A percentile compares a stretch with the other conserved stretches of the same genome.
Evolutionary conservation across 2,888 invertebrate species (phyloP).

Genomic region (Sarcophaga carnaria): DNA sequence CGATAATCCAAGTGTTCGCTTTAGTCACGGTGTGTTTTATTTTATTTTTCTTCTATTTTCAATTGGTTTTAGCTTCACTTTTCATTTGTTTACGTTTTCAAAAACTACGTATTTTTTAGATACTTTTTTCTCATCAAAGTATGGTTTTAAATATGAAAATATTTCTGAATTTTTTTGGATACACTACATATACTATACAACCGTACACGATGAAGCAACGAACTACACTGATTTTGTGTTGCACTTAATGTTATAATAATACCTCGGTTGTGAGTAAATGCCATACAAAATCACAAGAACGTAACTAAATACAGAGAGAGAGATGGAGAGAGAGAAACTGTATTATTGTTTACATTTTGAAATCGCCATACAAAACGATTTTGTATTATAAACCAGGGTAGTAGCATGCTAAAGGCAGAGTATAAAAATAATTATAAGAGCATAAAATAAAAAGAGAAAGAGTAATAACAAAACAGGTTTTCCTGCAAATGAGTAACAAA

Average conservation of each 20-base stretch:
- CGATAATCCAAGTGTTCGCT: constrained; percentile 81
- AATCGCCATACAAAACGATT: constrained; percentile 5
- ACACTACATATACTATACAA: constrained; percentile 68
- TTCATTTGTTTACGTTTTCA: constrained; percentile 35
- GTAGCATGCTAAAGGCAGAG: neutral
- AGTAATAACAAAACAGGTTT: constrained; percentile 53
- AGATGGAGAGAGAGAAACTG: constrained; percentile 42
- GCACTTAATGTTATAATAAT: constrained; percentile 73
- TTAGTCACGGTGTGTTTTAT: constrained; percentile 77
- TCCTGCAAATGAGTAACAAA: neutral
- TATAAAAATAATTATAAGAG: constrained; percentile 15
- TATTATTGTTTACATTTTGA: constrained; percentile 27
- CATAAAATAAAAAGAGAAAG: constrained; percentile 35
- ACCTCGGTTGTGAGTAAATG: constrained; percentile 75
- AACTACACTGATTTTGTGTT: constrained; percentile 79
- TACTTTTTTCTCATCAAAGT: constrained; percentile 16
- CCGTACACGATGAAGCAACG: constrained; percentile 79
- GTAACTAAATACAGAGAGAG: constrained; percentile 71
- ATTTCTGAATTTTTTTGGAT: neutral
- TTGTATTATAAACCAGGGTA: constrained; percentile 24
- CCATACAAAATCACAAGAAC: constrained; percentile 73
- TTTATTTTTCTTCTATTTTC: constrained; percentile 43
- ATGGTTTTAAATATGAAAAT: constrained; percentile 4
- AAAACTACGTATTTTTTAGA: constrained; percentile 44
- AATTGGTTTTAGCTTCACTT: constrained; percentile 22